phyloP scores from a whole-genome alignment of 2,113 vertebrate genomes.

The Platycercus adscitus region DNA sequence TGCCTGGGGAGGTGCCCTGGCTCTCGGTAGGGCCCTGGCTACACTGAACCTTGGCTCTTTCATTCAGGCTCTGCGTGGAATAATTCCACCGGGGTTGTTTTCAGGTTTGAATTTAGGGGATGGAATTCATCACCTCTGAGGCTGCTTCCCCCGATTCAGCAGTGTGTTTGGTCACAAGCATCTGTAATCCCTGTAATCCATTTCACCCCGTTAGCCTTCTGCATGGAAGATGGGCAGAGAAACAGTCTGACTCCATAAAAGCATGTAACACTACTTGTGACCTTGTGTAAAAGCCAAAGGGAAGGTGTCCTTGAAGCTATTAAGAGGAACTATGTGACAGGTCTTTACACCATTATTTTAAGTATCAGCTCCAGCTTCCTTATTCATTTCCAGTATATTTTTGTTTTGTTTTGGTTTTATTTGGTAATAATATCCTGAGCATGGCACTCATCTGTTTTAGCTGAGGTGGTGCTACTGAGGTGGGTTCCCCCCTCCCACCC shows the following conservation, averaged over 20 bases:
- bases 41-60: rapidly evolving
- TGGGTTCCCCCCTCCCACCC: neutral
- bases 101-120: neutral
- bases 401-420: neutral
- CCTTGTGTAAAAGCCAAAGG: slow-evolving; percentile 5
- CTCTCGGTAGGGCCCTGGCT: rapidly evolving
- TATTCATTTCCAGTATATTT: slow-evolving; percentile 1
- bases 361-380: slow-evolving; percentile 19
- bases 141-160: neutral
- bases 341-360: slow-evolving; percentile 38
- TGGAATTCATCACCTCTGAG: slow-evolving; percentile 36
- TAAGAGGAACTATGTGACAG: slow-evolving; percentile 27
- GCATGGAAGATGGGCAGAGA: neutral
- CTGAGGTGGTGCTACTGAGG: slow-evolving; percentile 33
- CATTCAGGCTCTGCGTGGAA: neutral
- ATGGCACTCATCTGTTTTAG: neutral
- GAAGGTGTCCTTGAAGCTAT: slow-evolving; percentile 50
- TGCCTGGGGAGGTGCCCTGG: neutral
- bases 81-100: neutral
- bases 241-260: neutral
- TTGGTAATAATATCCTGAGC: slow-evolving; percentile 3
- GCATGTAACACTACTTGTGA: neutral
- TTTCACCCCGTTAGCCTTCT: neutral
- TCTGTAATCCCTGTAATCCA: slow-evolving; percentile 34
- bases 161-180: neutral